Evolutionary conservation across 2,113 vertebrate genomes (phyloP), one percentile per base, ranked within the genome.

Genomic region (Irena cyanogastra): DNA sequence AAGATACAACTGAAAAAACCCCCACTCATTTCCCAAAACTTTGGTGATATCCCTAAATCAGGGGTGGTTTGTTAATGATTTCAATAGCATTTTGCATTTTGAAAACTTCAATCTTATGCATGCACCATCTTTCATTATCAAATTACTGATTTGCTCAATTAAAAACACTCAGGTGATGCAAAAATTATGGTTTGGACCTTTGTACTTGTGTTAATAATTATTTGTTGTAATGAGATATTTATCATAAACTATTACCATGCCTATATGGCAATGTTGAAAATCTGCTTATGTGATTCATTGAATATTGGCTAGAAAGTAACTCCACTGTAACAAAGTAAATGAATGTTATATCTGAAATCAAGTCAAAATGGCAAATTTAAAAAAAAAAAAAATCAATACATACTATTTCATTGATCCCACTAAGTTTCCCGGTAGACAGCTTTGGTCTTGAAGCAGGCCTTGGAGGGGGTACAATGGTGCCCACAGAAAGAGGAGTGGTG

Each of bases 351-450:
- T 68, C 14, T 64, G n/a, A 87, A 81, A 74, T 45, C 19, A 59
- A 79, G 6, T 35, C 66, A 87, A 33, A 70, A 66, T 35, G 27
- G 16, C 60, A 26, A 68, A 88, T 16, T n/a, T n/a, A n/a, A 45
- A 7, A 87, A 66, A 66, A 42, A 59, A 49, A 35, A 11, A 1
- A 53, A 71, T 44, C 39, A 91, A 94, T 97, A 98, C 99, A 93
- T 98, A 99, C 99, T 97, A 99, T 98, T 98, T 99, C 99, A 95
- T 98, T 99, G 97, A 99, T 99, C 64, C 99, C 99, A 80, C 98
- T 98, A 77, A 99, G 98, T 97, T 99, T 99, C 61, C 97, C 98
- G 6, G 98, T 84, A 60, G 99, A 93, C 82, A 99, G 97, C 97
- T 99, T 99, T 97, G 99, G 98, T 97, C 99, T 98, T 87, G 99